A percentile compares a stretch with the other conserved stretches of the same genome.
phyloP scores from a whole-genome alignment of 2,797 vertebrate species.

The Microcaecilia unicolor region DNA sequence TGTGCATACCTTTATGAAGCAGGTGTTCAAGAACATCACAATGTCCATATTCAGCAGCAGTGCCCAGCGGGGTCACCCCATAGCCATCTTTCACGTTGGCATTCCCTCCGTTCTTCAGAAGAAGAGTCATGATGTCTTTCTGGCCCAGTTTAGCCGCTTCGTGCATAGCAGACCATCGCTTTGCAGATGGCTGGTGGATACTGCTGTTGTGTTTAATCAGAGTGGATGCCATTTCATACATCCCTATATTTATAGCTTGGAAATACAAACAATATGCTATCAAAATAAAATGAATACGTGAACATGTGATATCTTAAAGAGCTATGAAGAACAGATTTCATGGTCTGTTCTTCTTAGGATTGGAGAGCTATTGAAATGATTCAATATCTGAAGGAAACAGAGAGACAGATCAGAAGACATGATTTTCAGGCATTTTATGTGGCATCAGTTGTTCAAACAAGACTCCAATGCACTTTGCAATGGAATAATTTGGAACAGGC shows the following conservation, averaged over 20 bases:
- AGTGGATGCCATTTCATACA: constrained; percentile 53
- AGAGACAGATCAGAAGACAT: too few species aligned
- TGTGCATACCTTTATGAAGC: constrained; percentile 77
- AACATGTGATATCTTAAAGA: too few species aligned
- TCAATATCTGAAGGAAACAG: too few species aligned
- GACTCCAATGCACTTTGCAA: too few species aligned
- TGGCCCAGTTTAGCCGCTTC: constrained; percentile 73
- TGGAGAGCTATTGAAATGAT: too few species aligned
- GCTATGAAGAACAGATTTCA: too few species aligned
- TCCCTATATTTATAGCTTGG: constrained; percentile 61
- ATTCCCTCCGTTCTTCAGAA: constrained; percentile 64
- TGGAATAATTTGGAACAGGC: too few species aligned
- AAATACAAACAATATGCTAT: constrained; percentile 11
- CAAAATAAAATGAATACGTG: too few species aligned
- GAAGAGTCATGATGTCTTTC: constrained; percentile 59
- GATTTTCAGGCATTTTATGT: too few species aligned
- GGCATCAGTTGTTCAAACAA: too few species aligned
- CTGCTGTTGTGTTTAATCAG: constrained; percentile 62
- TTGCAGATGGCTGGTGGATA: constrained; percentile 66
- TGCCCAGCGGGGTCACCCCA: constrained; percentile 67
- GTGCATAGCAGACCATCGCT: constrained; percentile 73
- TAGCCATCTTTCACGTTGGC: constrained; percentile 59
- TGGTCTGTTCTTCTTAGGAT: too few species aligned
- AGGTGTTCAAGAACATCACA: constrained; percentile 69
- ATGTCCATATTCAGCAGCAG: constrained; percentile 69